A percentile compares a stretch with the other conserved stretches of the same genome.
Evolutionary conservation across 2,797 vertebrate species (phyloP).

Genomic region (Betta splendens): DNA sequence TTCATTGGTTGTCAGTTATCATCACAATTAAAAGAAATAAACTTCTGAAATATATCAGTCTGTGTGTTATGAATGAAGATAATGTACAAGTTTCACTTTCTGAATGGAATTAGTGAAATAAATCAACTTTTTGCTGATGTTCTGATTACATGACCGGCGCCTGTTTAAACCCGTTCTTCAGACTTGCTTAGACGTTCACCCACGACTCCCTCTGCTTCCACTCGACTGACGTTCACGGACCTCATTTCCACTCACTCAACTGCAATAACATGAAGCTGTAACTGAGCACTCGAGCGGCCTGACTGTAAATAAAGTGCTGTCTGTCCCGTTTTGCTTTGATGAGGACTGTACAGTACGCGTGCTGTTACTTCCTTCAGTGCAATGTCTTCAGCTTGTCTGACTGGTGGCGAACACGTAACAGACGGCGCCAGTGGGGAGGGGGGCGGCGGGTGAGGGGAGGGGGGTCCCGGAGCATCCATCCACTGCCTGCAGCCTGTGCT

Average conservation of each 20-base stretch:
- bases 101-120: too few species aligned
- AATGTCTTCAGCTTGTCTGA: conserved; percentile 86
- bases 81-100: too few species aligned
- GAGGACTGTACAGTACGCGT: conserved; percentile 72
- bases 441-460: too few species aligned
- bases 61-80: too few species aligned
- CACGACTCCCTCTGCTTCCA: conserved; percentile 30
- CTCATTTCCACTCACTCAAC: conserved; percentile 69
- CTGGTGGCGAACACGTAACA: conserved; percentile 78
- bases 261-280: conserved; percentile 48
- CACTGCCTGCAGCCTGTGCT: conserved; percentile 38
- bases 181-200: conserved; percentile 44
- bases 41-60: too few species aligned
- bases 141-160: too few species aligned
- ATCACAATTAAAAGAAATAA: too few species aligned
- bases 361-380: conserved; percentile 85
- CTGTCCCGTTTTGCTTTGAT: conserved; percentile 70
- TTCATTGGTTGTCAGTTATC: too few species aligned
- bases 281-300: conserved; percentile 82
- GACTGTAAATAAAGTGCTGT: conserved; percentile 88
- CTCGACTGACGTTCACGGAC: conserved; percentile 63
- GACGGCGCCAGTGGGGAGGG: conserved; percentile 60
- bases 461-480: conserved; percentile 37
- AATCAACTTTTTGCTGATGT: too few species aligned
- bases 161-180: conserved; percentile 71